phyloP scores from a whole-genome alignment of 2,888 invertebrate species.

The Dynastes grantii region DNA sequence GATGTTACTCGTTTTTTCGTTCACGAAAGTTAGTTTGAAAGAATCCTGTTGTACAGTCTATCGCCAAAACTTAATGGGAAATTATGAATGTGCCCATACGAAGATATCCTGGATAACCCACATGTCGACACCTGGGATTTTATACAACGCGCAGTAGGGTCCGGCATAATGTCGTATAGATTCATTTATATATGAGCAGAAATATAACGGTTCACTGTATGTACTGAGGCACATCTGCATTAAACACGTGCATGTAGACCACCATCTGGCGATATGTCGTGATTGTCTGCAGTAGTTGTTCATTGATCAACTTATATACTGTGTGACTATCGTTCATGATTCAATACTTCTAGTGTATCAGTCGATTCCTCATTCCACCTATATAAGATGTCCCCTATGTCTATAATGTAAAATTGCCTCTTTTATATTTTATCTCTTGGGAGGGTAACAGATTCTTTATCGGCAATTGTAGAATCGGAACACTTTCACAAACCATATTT shows the following conservation, averaged over 20 bases:
- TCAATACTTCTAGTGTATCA: conserved; percentile 29
- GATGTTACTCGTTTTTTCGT: background rate
- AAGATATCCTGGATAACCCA: conserved; percentile 55
- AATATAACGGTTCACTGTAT: conserved; percentile 60
- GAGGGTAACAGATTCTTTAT: conserved; percentile 5
- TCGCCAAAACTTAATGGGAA: background rate
- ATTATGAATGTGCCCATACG: conserved; percentile 43
- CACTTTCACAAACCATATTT: conserved; percentile 18
- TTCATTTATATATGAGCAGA: conserved; percentile 47
- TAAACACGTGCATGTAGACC: conserved; percentile 62
- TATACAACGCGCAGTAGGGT: conserved; percentile 52
- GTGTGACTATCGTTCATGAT: conserved; percentile 40
- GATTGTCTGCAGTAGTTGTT: conserved; percentile 59
- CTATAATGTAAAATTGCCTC: background rate
- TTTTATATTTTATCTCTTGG: background rate
- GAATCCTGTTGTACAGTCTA: conserved; percentile 12
- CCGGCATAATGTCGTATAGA: conserved; percentile 48
- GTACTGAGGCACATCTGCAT: conserved; percentile 62
- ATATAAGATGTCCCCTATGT: background rate
- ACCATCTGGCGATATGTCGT: conserved; percentile 63
- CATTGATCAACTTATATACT: conserved; percentile 56
- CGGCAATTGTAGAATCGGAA: background rate
- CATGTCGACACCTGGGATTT: conserved; percentile 62
- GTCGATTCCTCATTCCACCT: background rate
- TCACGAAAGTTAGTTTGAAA: conserved; percentile 1